phyloP scores from a whole-genome alignment of 2,113 vertebrate species.

The Abramis brama region DNA sequence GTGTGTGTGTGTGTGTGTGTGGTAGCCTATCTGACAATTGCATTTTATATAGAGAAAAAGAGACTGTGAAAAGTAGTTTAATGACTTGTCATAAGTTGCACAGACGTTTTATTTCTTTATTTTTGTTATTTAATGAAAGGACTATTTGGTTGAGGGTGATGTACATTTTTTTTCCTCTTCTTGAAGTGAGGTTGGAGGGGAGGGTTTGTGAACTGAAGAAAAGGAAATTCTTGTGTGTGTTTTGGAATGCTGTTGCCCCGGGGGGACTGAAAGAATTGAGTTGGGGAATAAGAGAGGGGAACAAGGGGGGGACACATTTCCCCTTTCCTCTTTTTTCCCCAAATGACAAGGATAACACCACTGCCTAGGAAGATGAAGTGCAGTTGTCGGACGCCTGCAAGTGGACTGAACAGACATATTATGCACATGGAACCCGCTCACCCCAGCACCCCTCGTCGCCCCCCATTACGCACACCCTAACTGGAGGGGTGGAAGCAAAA shows the following conservation, averaged over 20 bases:
- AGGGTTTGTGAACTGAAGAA: constrained; percentile 75
- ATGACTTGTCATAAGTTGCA: constrained; percentile 24
- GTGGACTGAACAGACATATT: constrained; percentile 22
- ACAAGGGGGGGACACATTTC: constrained; percentile 72
- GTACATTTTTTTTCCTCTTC: constrained; percentile 41
- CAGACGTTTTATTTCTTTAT: constrained; percentile 4
- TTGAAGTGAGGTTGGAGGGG: constrained; percentile 50
- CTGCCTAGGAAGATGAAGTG: constrained; percentile 39
- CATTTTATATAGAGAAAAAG: constrained; percentile 40
- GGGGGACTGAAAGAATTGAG: constrained; percentile 75
- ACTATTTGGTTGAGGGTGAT: constrained; percentile 17
- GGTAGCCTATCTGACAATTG: constrained; percentile 50
- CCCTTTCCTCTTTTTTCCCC: constrained; percentile 65
- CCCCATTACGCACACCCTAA: neutral
- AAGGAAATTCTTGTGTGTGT: constrained; percentile 81
- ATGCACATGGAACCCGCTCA: constrained; percentile 29
- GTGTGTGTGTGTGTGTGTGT: constrained; percentile 43
- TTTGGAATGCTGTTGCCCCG: constrained; percentile 84
- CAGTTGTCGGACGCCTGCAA: constrained; percentile 28
- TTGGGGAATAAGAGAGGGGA: constrained; percentile 71
- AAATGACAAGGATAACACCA: constrained; percentile 70
- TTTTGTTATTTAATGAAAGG: constrained; percentile 25
- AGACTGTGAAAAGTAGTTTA: constrained; percentile 43
- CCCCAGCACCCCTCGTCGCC: neutral
- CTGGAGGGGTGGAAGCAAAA: neutral